Evolutionary conservation across 1,140 invertebrate genomes (phyloP).

Genomic region (Rhyzopertha dominica): DNA sequence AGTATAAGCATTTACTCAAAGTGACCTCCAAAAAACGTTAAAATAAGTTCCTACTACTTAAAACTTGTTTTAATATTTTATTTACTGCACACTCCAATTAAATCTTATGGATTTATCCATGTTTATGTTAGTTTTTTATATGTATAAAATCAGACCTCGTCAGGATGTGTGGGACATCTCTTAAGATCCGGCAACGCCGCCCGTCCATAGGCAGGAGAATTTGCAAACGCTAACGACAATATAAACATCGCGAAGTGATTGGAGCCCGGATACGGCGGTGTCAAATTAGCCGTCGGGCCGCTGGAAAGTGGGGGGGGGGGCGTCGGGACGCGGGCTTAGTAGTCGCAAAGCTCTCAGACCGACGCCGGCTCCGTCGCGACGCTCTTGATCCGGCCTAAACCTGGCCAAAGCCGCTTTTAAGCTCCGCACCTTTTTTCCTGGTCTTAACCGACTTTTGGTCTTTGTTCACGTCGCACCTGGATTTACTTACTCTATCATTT

Average conservation of each 20-base stretch:
- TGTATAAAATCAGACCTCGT: too few relatives aligned
- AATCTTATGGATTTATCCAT: too few relatives aligned
- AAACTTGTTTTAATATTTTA: too few relatives aligned
- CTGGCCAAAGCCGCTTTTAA: conserved; percentile 45
- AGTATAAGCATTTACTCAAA: too few relatives aligned
- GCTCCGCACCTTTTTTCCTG: conserved; percentile 41
- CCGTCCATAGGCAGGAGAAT: conserved; percentile 19
- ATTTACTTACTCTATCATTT: conserved; percentile 37
- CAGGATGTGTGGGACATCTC: too few relatives aligned
- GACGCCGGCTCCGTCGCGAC: conserved; percentile 40
- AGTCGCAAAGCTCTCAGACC: conserved; percentile 43
- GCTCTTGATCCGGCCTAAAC: conserved; percentile 44
- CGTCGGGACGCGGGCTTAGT: conserved; percentile 39
- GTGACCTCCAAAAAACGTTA: too few relatives aligned
- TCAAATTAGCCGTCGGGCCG: conserved; percentile 27
- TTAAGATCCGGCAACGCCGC: background rate
- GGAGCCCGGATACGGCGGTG: conserved; percentile 22
- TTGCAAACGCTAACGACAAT: conserved; percentile 22
- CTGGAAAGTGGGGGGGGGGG: conserved; percentile 10
- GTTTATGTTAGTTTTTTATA: too few relatives aligned
- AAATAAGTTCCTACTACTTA: too few relatives aligned
- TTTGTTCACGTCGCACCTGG: conserved; percentile 43
- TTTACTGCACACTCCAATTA: too few relatives aligned
- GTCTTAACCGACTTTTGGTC: conserved; percentile 43
- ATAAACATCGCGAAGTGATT: conserved; percentile 30